phyloP scores from a whole-genome alignment of 2,113 vertebrate genomes.

The Cyphomyrus discorhynchus region DNA sequence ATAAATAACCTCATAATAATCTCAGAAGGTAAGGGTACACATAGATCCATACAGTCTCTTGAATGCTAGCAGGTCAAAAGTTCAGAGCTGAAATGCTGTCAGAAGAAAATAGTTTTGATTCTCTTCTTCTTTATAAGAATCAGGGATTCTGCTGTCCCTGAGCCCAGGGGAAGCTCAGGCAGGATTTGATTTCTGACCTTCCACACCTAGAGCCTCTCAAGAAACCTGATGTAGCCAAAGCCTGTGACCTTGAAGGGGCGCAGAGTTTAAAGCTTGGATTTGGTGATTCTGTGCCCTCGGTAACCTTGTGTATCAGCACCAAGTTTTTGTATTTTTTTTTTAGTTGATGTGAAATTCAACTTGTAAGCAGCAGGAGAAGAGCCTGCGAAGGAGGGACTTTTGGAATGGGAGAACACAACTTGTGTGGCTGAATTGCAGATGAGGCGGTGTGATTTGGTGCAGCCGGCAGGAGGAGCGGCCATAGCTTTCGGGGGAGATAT shows the following conservation, averaged over 20 bases:
- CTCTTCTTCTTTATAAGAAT: neutral
- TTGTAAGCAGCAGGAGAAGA: neutral
- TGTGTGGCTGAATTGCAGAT: neutral
- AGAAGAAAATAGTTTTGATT: neutral
- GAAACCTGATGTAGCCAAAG: neutral
- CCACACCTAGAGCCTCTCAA: neutral
- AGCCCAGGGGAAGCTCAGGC: neutral
- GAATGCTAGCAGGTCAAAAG: neutral
- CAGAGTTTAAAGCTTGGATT: neutral
- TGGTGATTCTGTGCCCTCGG: neutral
- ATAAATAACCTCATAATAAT: neutral
- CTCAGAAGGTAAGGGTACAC: neutral
- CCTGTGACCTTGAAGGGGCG: neutral
- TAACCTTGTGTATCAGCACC: neutral
- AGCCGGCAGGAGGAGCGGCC: neutral
- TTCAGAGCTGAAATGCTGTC: neutral
- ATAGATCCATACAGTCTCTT: neutral
- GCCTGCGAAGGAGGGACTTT: neutral
- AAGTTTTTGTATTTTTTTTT: neutral
- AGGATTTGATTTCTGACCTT: neutral
- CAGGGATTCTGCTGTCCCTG: neutral
- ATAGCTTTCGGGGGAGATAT: neutral
- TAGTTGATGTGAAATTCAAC: neutral
- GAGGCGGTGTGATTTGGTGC: neutral
- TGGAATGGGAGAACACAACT: neutral